Percentiles rank a stretch among this genome's conserved stretches.
These are phyloP conservation scores for Oceanodroma tethys DNA, from an alignment of 2,113 vertebrate genomes.

Conservation along the genomic window DNA sequence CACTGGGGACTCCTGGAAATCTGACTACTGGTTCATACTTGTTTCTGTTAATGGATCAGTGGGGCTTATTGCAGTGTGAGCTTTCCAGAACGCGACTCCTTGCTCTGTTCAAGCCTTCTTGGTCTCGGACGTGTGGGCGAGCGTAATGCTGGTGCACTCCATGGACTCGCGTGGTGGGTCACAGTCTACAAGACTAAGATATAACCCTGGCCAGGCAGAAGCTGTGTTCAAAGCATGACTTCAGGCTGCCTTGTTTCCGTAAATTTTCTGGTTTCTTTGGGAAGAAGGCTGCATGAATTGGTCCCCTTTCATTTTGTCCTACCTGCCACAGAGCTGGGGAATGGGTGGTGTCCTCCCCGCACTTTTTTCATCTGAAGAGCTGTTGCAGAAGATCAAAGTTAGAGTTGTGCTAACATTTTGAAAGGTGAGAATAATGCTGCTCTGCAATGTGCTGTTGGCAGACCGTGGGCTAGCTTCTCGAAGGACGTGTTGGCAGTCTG, in stretches of 20 bases:
- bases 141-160: not conserved
- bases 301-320: not conserved
- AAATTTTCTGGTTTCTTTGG: fast-evolving
- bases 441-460: fast-evolving
- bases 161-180: fast-evolving
- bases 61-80: not conserved
- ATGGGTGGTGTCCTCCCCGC: fast-evolving
- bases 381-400: fast-evolving
- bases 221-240: not conserved
- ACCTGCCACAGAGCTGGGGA: not conserved
- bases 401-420: fast-evolving
- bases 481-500: fast-evolving
- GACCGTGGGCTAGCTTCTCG: fast-evolving
- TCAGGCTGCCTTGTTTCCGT: not conserved
- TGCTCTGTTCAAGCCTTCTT: too few relatives aligned
- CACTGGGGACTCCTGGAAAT: not conserved
- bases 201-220: not conserved
- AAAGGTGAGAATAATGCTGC: fast-evolving
- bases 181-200: fast-evolving
- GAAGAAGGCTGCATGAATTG: fast-evolving
- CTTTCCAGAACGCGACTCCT: not conserved
- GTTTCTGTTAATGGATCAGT: not conserved
- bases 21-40: fast-evolving
- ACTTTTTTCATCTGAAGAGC: fast-evolving
- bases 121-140: fast-evolving